Conservation (phyloP, 2,113 vertebrate species). For the Hystrix brachyura region DNA sequence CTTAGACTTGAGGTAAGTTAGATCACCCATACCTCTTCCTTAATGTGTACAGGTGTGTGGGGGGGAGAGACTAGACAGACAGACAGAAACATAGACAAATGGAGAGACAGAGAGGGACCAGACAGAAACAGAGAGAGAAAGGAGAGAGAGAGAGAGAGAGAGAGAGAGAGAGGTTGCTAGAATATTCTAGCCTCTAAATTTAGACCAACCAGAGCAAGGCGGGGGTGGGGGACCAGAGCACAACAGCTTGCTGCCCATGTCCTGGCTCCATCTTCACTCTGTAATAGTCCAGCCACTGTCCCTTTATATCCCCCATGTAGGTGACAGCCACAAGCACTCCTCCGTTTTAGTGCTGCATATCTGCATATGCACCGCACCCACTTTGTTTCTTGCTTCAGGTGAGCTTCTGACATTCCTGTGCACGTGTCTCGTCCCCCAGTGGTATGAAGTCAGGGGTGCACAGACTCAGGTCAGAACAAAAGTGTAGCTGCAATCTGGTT, state of each 20-base stretch:
- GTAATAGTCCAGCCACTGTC: not conserved
- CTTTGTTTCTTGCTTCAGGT: not conserved
- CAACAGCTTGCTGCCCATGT: not conserved
- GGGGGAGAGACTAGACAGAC: not conserved
- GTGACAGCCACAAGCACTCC: not conserved
- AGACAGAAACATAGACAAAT: too few relatives aligned
- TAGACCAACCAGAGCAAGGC: not conserved
- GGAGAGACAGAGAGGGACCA: too few relatives aligned
- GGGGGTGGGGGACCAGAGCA: not conserved
- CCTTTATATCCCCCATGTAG: too few relatives aligned
- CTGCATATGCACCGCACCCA: not conserved
- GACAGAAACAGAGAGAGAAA: not conserved
- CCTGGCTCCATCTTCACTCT: not conserved
- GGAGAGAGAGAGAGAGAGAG: not conserved
- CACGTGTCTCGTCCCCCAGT: accelerated
- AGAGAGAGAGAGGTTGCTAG: too few relatives aligned
- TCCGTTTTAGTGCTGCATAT: too few relatives aligned
- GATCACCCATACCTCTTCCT: not conserved
- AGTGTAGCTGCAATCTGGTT: accelerated
- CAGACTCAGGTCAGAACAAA: not conserved
- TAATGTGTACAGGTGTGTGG: not conserved
- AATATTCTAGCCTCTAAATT: too few relatives aligned
- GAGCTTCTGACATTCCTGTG: not conserved
- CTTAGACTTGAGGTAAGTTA: not conserved
- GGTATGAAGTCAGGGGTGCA: not conserved